Conservation (phyloP, 2,797 vertebrate genomes). For the Iguana delicatissima region DNA sequence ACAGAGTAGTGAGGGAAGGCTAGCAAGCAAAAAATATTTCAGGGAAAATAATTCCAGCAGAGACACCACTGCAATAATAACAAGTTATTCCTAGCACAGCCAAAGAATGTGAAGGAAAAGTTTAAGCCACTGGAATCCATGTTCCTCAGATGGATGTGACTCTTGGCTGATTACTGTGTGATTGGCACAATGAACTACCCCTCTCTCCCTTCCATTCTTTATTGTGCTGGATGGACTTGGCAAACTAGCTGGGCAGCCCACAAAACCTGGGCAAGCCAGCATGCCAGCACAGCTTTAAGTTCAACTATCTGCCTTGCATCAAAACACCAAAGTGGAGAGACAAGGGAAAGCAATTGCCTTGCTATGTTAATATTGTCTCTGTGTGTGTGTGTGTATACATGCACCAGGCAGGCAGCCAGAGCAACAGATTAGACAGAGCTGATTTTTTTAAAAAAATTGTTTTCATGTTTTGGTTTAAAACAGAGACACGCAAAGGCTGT, state of each 20-base stretch:
- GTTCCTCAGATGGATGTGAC: background rate
- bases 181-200: background rate
- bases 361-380: constrained; percentile 24
- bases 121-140: constrained; percentile 5
- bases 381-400: background rate
- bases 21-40: constrained; percentile 19
- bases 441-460: constrained; percentile 14
- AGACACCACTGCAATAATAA: background rate
- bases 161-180: background rate
- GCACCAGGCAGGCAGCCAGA: constrained; percentile 29
- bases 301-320: background rate
- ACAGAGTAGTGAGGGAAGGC: too few species aligned
- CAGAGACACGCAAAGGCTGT: constrained; percentile 24
- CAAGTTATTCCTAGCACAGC: background rate
- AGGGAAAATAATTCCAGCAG: constrained; percentile 7
- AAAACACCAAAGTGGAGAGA: constrained; percentile 3
- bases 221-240: constrained; percentile 4
- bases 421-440: constrained; percentile 44
- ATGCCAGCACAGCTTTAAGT: constrained; percentile 1
- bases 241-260: constrained; percentile 29
- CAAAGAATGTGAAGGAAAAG: background rate
- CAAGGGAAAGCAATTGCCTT: constrained; percentile 40
- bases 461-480: constrained; percentile 49
- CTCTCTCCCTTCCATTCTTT: background rate
- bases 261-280: constrained; percentile 8